Evolutionary conservation across 2,113 vertebrate species (phyloP).

Genomic region (Pituophis catenifer): DNA sequence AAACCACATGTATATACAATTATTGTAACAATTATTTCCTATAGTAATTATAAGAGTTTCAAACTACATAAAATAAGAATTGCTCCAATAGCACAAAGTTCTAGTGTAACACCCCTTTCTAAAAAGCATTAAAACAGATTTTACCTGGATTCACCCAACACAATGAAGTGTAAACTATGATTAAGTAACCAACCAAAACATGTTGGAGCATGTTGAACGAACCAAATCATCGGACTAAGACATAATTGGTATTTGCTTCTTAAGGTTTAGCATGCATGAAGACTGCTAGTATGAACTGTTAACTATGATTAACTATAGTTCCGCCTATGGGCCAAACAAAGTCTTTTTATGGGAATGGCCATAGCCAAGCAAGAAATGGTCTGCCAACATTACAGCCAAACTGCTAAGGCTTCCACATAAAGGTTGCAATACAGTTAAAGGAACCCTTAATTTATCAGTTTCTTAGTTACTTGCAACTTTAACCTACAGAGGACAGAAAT

Average conservation of each 20-base stretch:
- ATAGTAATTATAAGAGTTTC: background rate
- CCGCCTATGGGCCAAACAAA: background rate
- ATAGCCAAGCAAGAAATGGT: background rate
- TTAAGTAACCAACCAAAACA: background rate
- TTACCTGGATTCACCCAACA: background rate
- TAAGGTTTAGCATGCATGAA: background rate
- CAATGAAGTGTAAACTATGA: background rate
- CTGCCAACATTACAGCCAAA: background rate
- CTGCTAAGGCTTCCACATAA: background rate
- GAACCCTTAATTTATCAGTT: background rate
- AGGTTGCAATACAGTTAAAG: background rate
- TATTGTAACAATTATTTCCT: background rate
- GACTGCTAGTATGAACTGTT: background rate
- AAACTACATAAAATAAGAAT: background rate
- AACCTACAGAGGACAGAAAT: slow-evolving; percentile 29
- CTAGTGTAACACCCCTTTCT: background rate
- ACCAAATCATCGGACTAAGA: background rate
- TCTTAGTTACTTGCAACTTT: background rate
- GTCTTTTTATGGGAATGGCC: background rate
- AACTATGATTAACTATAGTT: background rate
- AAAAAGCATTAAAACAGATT: background rate
- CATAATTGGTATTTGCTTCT: background rate
- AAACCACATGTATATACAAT: background rate
- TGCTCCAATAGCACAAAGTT: background rate
- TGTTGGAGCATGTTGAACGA: background rate